These are phyloP conservation scores for Vulpes lagopus DNA, from an alignment of 2,113 vertebrate species.

Conservation along the genomic window DNA sequence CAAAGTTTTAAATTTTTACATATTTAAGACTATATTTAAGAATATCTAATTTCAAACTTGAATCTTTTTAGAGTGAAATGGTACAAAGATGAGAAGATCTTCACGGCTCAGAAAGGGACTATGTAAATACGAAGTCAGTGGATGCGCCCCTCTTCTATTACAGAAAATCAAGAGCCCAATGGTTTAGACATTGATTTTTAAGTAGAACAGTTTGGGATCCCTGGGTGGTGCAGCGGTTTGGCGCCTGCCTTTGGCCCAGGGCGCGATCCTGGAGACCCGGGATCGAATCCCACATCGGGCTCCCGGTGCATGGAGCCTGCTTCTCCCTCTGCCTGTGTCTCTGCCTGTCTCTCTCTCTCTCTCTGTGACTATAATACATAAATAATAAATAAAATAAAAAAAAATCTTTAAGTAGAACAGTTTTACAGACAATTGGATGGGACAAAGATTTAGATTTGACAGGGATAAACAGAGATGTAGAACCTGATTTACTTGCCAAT, in stretches of 20 bases:
- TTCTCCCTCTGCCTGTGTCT: no score
- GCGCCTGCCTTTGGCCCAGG: no score
- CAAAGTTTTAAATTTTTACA: not conserved
- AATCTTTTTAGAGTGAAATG: not conserved
- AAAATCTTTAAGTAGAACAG: not conserved
- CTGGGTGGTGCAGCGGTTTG: no score
- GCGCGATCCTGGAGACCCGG: no score
- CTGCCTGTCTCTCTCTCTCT: no score
- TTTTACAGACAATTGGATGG: not conserved
- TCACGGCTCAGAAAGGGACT: not conserved
- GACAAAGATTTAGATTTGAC: not conserved
- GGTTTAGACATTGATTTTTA: not conserved
- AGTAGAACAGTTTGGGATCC: not conserved
- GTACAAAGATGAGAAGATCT: not conserved
- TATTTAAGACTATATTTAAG: not conserved
- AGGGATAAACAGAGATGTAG: not conserved
- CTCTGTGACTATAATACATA: no score
- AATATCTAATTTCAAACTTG: not conserved
- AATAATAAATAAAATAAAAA: no score
- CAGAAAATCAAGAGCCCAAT: not conserved
- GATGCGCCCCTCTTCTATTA: not conserved
- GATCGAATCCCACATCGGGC: no score
- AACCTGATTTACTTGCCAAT: not conserved
- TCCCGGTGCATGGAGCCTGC: no score
- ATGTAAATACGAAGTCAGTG: not conserved